Percentiles rank a stretch among this genome's conserved stretches.
Conservation (phyloP, 2,888 invertebrate species). For the Apodemia arnacis region DNA sequence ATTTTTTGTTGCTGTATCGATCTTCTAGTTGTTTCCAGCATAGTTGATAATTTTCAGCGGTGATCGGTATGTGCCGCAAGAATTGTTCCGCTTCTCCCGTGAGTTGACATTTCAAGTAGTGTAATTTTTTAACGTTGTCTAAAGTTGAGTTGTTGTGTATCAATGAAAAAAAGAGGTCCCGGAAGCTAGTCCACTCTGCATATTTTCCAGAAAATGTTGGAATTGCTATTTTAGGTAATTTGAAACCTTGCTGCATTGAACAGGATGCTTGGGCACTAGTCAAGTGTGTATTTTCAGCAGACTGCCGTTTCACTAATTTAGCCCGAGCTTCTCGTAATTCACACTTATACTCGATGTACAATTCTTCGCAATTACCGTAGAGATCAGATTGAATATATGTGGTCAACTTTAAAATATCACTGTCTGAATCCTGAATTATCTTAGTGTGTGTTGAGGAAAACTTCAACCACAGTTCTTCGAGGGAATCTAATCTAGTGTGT, state of each 20-base stretch:
- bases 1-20: slow-evolving; percentile 77
- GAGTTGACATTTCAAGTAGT: slow-evolving; percentile 65
- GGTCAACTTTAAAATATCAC: slow-evolving; percentile 1
- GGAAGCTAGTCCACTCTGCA: slow-evolving; percentile 72
- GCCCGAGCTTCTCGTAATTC: slow-evolving; percentile 15
- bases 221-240: slow-evolving; percentile 24
- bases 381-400: slow-evolving; percentile 7
- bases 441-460: slow-evolving; percentile 26
- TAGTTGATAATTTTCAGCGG: slow-evolving; percentile 56
- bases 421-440: slow-evolving; percentile 21
- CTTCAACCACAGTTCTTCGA: slow-evolving; percentile 38
- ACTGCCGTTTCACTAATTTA: neutral
- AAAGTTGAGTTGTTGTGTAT: slow-evolving; percentile 46
- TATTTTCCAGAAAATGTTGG: slow-evolving; percentile 73
- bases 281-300: neutral
- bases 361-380: slow-evolving; percentile 23
- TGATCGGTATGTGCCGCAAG: slow-evolving; percentile 57
- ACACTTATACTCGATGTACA: slow-evolving; percentile 26
- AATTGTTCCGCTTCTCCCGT: slow-evolving; percentile 78
- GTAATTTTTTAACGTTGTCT: slow-evolving; percentile 71
- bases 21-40: slow-evolving; percentile 66
- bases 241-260: neutral
- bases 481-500: slow-evolving; percentile 35
- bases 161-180: slow-evolving; percentile 58
- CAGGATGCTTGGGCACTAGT: neutral